These are phyloP conservation scores for Macrostomum lignano DNA, from an alignment of 1,140 invertebrate genomes.

Conservation along the genomic window DNA sequence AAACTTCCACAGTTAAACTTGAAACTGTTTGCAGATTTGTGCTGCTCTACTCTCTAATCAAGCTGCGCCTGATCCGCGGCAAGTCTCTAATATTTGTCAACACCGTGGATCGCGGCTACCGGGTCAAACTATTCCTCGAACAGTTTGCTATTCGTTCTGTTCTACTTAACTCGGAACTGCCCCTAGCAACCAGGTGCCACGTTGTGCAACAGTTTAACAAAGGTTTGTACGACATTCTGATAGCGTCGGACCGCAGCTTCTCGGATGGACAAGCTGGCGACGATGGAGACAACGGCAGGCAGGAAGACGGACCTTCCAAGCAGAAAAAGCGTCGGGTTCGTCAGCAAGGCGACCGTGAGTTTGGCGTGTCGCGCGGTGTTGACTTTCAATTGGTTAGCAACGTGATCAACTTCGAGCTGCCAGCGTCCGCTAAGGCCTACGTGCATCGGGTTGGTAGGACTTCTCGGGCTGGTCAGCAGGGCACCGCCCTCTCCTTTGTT, in stretches of 20 bases:
- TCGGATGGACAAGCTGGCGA: too few relatives aligned
- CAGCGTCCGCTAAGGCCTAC: conserved; percentile 51
- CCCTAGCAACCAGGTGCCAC: conserved; percentile 56
- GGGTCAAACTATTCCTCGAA: conserved; percentile 37
- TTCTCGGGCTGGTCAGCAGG: conserved; percentile 57
- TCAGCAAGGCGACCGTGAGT: conserved; percentile 63
- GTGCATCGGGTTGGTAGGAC: conserved; percentile 77
- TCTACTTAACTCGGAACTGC: conserved; percentile 79
- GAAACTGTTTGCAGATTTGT: too few relatives aligned
- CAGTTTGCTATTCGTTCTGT: conserved; percentile 77
- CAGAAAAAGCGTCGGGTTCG: too few relatives aligned
- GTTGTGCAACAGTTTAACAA: conserved; percentile 81
- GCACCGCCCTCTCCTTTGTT: conserved; percentile 93
- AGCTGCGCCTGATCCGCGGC: conserved; percentile 64
- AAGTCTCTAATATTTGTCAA: conserved; percentile 92
- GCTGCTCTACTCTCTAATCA: conserved; percentile 64
- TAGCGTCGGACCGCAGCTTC: conserved; percentile 91
- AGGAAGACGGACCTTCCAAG: too few relatives aligned
- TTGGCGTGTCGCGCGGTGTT: conserved; percentile 69
- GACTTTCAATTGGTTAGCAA: conserved; percentile 90
- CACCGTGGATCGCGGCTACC: conserved; percentile 76
- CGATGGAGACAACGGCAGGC: too few relatives aligned
- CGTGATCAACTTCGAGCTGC: conserved; percentile 94
- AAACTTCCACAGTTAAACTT: too few relatives aligned
- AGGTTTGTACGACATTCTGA: conserved; percentile 72